Evolutionary conservation across 2,113 vertebrate genomes (phyloP).

Genomic region (Ictalurus punctatus): DNA sequence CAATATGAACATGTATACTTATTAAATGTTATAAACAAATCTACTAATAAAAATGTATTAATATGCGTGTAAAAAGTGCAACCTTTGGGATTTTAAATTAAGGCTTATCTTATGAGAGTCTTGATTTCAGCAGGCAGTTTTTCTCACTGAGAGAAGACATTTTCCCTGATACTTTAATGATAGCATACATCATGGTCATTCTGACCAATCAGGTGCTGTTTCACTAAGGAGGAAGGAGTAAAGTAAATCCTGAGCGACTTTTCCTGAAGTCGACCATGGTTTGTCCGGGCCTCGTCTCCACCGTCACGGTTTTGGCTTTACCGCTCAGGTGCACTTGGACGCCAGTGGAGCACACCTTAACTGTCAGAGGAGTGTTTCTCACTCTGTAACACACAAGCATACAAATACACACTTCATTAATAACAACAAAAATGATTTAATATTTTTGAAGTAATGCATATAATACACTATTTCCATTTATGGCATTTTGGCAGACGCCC

Average conservation of each 20-base stretch:
- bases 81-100: neutral
- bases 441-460: neutral
- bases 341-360: constrained; percentile 73
- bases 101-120: neutral
- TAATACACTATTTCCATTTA: neutral
- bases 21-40: neutral
- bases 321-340: constrained; percentile 78
- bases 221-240: constrained; percentile 74
- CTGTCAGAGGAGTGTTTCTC: constrained; percentile 66
- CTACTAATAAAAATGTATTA: neutral
- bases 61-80: neutral
- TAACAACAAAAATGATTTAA: neutral
- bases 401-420: constrained; percentile 14
- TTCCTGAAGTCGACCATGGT: constrained; percentile 78
- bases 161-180: neutral
- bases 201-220: neutral
- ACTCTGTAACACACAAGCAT: constrained; percentile 68
- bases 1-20: neutral
- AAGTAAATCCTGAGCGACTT: constrained; percentile 73
- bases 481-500: no score
- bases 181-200: neutral
- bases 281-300: constrained; percentile 69
- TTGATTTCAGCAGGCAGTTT: constrained; percentile 3
- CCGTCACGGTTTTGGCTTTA: constrained; percentile 69
- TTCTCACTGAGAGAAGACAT: neutral